These are phyloP conservation scores for Tubulanus polymorphus DNA, from an alignment of 2,888 invertebrate species.

Conservation along the genomic window DNA sequence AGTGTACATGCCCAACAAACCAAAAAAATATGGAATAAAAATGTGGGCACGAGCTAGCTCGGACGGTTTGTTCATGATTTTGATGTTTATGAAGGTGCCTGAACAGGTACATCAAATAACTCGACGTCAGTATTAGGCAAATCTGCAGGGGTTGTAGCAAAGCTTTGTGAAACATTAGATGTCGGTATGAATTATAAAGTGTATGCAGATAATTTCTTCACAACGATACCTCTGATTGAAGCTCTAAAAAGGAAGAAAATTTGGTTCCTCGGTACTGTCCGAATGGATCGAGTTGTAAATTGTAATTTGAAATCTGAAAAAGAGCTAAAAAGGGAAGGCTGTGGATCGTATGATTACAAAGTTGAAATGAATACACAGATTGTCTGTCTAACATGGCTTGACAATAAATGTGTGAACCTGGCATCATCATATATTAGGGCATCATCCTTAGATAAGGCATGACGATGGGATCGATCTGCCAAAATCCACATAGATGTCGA, in stretches of 20 bases:
- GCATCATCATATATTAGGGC: constrained; percentile 5
- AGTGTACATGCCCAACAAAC: constrained; percentile 15
- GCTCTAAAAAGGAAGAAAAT: constrained; percentile 9
- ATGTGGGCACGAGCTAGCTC: constrained; percentile 19
- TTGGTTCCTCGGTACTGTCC: constrained; percentile 14
- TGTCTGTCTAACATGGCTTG: constrained; percentile 1
- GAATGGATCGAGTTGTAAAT: too few relatives aligned
- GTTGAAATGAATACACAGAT: constrained; percentile 6
- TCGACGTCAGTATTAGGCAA: too few relatives aligned
- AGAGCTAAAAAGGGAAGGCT: constrained; percentile 1
- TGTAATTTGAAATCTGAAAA: too few relatives aligned
- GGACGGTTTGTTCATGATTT: constrained; percentile 18
- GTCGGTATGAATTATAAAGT: too few relatives aligned
- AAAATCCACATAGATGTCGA: background rate
- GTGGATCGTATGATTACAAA: background rate
- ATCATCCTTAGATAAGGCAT: background rate
- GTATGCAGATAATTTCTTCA: too few relatives aligned
- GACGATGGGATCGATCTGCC: constrained; percentile 3
- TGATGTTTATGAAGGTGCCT: too few relatives aligned
- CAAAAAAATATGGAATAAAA: constrained; percentile 19
- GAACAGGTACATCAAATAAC: too few relatives aligned
- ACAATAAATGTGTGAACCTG: constrained; percentile 4
- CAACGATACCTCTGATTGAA: constrained; percentile 8
- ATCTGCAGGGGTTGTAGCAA: too few relatives aligned
- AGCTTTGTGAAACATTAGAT: too few relatives aligned